Evolutionary conservation across 2,888 invertebrate genomes (phyloP).

Genomic region (Mythimna ferrago): DNA sequence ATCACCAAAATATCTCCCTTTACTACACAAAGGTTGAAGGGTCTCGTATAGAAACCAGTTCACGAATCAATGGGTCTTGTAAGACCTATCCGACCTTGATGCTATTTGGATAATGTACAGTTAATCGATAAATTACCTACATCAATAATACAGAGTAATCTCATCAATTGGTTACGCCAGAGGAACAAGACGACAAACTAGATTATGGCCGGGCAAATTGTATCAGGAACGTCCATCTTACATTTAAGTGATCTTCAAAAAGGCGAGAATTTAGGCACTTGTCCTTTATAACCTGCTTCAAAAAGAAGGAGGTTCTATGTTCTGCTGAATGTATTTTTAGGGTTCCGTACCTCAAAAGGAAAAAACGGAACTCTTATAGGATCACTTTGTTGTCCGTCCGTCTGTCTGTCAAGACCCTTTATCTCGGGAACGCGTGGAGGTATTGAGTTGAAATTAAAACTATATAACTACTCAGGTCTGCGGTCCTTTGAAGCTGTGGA

Average conservation of each 20-base stretch:
- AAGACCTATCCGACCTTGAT: constrained; percentile 38
- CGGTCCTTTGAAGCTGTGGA: no score
- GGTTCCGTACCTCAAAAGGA: no score
- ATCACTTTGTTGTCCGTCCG: no score
- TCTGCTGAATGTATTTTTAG: no score
- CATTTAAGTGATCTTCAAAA: constrained; percentile 13
- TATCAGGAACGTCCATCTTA: constrained; percentile 17
- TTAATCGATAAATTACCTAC: constrained; percentile 47
- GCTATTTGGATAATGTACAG: constrained; percentile 26
- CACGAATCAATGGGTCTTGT: constrained; percentile 40
- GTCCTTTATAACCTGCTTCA: no score
- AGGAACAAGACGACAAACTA: constrained; percentile 41
- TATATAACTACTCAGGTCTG: no score
- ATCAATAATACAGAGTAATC: constrained; percentile 46
- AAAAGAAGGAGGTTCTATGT: no score
- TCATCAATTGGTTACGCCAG: constrained; percentile 44
- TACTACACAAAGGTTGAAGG: constrained; percentile 8
- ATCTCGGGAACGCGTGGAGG: no score
- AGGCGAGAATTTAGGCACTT: neutral
- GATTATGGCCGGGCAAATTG: constrained; percentile 36
- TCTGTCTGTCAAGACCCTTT: no score
- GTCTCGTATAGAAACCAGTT: constrained; percentile 27
- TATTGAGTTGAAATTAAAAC: no score
- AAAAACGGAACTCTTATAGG: no score
- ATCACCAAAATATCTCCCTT: no score